These are phyloP conservation scores for Apteryx owenii DNA, from an alignment of 2,113 vertebrate genomes.

Conservation along the genomic window DNA sequence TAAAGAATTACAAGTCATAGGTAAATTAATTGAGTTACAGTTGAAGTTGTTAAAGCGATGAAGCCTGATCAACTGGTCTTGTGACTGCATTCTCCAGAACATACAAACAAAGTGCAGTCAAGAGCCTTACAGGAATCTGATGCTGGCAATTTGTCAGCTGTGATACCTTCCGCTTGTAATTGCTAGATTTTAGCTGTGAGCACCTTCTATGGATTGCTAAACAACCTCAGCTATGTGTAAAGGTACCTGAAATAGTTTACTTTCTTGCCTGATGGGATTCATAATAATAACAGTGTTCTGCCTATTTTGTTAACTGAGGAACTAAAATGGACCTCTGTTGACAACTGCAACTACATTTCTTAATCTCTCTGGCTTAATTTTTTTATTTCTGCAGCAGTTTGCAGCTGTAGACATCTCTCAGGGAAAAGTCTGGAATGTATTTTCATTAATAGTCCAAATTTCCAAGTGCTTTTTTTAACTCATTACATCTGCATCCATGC, in stretches of 20 bases:
- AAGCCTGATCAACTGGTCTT: neutral
- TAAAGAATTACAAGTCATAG: neutral
- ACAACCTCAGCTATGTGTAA: neutral
- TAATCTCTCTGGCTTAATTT: neutral
- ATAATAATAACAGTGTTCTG: neutral
- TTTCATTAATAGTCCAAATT: slow-evolving; percentile 16
- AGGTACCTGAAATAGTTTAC: neutral
- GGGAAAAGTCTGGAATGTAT: slow-evolving; percentile 9
- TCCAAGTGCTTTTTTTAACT: neutral
- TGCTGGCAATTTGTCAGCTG: neutral
- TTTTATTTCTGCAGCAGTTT: slow-evolving; percentile 29
- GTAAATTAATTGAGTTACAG: neutral
- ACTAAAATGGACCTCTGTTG: neutral
- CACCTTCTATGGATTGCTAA: neutral
- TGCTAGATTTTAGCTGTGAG: neutral
- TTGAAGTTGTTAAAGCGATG: neutral
- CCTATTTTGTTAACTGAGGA: neutral
- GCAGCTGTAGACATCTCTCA: slow-evolving; percentile 36
- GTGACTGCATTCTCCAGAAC: neutral
- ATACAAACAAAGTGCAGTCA: neutral
- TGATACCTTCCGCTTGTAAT: neutral
- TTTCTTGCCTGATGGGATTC: neutral
- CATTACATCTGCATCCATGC: neutral
- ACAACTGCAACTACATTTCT: neutral
- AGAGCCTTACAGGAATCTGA: neutral